A percentile compares a stretch with the other conserved stretches of the same genome.
These are phyloP conservation scores for Idris sp. DNA, from an alignment of 1,140 invertebrate species.

Conservation along the genomic window DNA sequence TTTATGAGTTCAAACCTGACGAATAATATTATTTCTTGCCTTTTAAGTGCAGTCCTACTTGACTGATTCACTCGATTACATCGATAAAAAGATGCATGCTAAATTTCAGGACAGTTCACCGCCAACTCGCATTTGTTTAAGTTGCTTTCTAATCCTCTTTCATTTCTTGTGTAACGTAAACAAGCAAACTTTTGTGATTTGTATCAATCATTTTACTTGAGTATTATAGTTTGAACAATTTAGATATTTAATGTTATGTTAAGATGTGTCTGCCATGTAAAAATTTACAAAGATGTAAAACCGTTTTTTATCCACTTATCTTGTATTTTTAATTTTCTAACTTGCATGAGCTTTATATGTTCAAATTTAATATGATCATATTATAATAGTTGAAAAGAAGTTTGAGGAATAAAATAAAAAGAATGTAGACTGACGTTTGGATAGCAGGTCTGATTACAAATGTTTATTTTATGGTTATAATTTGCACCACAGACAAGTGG, in stretches of 20 bases:
- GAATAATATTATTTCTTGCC: conserved; percentile 32
- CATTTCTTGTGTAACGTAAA: conserved; percentile 13
- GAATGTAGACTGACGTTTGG: not conserved
- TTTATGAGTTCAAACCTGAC: conserved; percentile 17
- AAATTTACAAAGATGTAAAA: too few relatives aligned
- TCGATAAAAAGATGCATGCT: conserved; percentile 29
- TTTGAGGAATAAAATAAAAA: too few relatives aligned
- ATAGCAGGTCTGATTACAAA: conserved; percentile 17
- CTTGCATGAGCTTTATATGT: too few relatives aligned
- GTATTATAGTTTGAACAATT: too few relatives aligned
- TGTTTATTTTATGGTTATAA: conserved; percentile 38
- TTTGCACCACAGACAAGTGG: conserved; percentile 26
- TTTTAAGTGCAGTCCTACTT: conserved; percentile 17
- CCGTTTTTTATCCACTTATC: too few relatives aligned
- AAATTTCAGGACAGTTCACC: conserved; percentile 32
- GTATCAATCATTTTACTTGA: too few relatives aligned
- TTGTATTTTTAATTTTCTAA: too few relatives aligned
- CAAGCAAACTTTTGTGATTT: conserved; percentile 15
- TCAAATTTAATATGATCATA: too few relatives aligned
- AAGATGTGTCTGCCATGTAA: too few relatives aligned
- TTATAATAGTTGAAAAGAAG: too few relatives aligned
- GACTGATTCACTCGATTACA: conserved; percentile 36
- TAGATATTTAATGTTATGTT: too few relatives aligned
- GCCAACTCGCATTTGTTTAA: conserved; percentile 16
- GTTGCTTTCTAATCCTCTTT: conserved; percentile 20